Percentiles rank a stretch among this genome's conserved stretches.
These are phyloP conservation scores for Pimephales promelas DNA, from an alignment of 2,113 vertebrate genomes.

Conservation along the genomic window DNA sequence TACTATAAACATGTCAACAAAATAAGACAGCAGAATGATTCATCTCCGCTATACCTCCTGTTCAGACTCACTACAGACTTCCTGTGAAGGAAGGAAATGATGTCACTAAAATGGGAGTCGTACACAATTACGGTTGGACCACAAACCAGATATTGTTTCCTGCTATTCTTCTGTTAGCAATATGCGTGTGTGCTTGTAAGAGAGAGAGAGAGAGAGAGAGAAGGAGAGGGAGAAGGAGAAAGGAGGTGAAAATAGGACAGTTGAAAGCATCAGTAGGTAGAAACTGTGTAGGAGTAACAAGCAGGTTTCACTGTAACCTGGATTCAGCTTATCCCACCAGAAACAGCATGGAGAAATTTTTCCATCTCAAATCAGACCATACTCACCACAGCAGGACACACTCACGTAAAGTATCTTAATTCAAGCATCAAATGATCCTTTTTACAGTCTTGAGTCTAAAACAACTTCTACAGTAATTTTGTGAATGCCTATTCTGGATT, in stretches of 20 bases:
- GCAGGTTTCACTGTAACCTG: slow-evolving; percentile 2
- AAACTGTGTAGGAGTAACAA: slow-evolving; percentile 15
- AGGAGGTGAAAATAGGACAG: slow-evolving; percentile 35
- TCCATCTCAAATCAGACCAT: background rate
- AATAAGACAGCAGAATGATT: background rate
- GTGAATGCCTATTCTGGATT: background rate
- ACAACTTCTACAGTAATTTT: background rate
- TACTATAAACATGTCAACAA: slow-evolving; percentile 26
- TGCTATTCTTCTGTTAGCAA: slow-evolving; percentile 58
- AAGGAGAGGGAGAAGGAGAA: background rate
- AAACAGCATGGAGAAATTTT: background rate
- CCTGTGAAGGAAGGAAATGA: slow-evolving; percentile 61
- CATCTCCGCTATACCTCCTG: background rate
- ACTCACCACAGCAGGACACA: background rate
- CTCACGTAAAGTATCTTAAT: background rate
- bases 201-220: background rate
- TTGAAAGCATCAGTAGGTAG: background rate
- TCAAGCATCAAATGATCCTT: background rate
- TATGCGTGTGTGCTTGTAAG: background rate
- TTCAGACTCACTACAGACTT: slow-evolving; percentile 48
- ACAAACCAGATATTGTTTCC: slow-evolving; percentile 62
- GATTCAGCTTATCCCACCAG: background rate
- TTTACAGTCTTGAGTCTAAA: background rate
- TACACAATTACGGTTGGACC: slow-evolving; percentile 61
- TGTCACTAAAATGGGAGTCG: slow-evolving; percentile 47